These are phyloP conservation scores for Sternotherus odoratus DNA, from an alignment of 2,797 vertebrate genomes.

Conservation along the genomic window DNA sequence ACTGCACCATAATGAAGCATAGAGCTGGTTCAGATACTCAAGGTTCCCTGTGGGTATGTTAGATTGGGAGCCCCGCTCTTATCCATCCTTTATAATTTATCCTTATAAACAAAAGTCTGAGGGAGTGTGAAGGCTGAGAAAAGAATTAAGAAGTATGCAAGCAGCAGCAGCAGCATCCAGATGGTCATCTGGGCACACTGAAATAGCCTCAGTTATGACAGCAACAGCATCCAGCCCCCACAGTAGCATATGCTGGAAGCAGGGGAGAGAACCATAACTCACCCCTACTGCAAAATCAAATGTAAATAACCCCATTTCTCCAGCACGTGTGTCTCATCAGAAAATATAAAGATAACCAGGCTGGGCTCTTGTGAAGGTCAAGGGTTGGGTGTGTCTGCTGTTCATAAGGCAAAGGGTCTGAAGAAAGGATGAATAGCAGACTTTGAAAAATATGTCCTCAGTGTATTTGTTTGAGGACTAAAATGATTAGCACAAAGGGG, in stretches of 20 bases:
- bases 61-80: slow-evolving; percentile 50
- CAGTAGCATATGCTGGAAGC: neutral
- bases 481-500: neutral
- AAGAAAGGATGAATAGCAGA: neutral
- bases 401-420: neutral
- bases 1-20: slow-evolving; percentile 24
- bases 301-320: neutral
- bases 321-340: neutral
- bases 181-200: neutral
- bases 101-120: slow-evolving; percentile 18
- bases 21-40: neutral
- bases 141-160: neutral
- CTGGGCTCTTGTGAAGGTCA: neutral
- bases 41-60: slow-evolving; percentile 40
- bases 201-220: neutral
- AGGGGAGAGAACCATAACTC: neutral
- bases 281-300: neutral
- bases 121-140: neutral
- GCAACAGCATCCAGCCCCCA: fast-evolving
- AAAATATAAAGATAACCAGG: neutral
- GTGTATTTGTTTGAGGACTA: neutral
- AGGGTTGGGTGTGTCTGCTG: neutral
- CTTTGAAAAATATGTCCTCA: neutral
- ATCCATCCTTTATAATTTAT: slow-evolving; percentile 31
- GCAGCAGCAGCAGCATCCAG: neutral